Evolutionary conservation across 2,797 vertebrate species (phyloP).

Genomic region (Xerus rutilus): DNA sequence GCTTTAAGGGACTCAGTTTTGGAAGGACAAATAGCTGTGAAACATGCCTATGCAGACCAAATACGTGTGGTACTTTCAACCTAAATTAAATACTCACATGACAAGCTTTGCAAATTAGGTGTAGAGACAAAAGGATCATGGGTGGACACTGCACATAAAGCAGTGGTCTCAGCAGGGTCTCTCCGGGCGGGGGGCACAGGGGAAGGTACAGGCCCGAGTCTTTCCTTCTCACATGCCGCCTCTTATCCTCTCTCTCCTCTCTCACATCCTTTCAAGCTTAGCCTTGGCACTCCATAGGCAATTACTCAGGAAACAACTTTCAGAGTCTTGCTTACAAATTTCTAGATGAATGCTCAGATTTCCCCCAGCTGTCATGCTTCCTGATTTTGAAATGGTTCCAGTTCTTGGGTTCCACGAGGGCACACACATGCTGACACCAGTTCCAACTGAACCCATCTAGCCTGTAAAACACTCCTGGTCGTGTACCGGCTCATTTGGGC

Average conservation of each 20-base stretch:
- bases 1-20: not conserved
- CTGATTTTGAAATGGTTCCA: constrained; percentile 9
- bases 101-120: not conserved
- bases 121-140: not conserved
- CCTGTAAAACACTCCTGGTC: too few relatives aligned
- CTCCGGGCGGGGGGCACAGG: not conserved
- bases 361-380: not conserved
- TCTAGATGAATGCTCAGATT: constrained; percentile 45
- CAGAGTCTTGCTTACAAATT: constrained; percentile 41
- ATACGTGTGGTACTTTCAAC: not conserved
- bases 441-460: not conserved
- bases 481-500: accelerated
- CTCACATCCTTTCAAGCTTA: constrained; percentile 15
- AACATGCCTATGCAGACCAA: not conserved
- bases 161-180: not conserved
- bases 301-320: constrained; percentile 44
- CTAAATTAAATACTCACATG: not conserved
- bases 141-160: not conserved
- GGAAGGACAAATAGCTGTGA: not conserved
- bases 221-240: not conserved
- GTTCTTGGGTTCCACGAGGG: not conserved
- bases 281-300: not conserved
- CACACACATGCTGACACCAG: not conserved
- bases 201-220: not conserved
- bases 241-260: not conserved